phyloP scores from a whole-genome alignment of 2,797 vertebrate genomes.

The Pseudomugil gertrudae region DNA sequence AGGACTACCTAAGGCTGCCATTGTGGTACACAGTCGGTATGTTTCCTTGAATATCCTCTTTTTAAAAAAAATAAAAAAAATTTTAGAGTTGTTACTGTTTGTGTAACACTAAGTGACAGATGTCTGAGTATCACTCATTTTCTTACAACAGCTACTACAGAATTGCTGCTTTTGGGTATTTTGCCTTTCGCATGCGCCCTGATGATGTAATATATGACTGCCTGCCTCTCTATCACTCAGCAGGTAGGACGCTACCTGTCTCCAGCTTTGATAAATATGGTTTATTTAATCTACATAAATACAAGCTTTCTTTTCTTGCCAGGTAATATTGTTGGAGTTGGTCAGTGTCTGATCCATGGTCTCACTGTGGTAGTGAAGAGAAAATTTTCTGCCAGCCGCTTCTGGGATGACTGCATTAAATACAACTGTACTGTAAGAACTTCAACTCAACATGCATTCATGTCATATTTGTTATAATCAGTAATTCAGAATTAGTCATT shows the following conservation, averaged over 20 bases:
- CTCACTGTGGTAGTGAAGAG: slow-evolving; percentile 93
- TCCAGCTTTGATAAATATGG: slow-evolving; percentile 19
- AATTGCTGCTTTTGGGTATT: slow-evolving; percentile 90
- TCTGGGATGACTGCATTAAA: slow-evolving; percentile 94
- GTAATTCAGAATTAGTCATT: slow-evolving; percentile 14
- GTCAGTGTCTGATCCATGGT: slow-evolving; percentile 91
- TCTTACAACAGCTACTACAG: slow-evolving; percentile 87
- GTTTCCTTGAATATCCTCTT: slow-evolving; percentile 28
- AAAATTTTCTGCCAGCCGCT: slow-evolving; percentile 94
- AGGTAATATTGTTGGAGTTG: slow-evolving; percentile 95
- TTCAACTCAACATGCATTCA: slow-evolving; percentile 4
- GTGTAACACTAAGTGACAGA: neutral
- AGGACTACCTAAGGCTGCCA: slow-evolving; percentile 91
- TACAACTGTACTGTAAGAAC: slow-evolving; percentile 91
- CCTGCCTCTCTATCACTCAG: slow-evolving; percentile 92
- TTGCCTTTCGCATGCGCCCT: slow-evolving; percentile 84
- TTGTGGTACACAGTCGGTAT: slow-evolving; percentile 91
- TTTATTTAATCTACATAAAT: slow-evolving; percentile 16
- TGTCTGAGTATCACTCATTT: slow-evolving; percentile 27
- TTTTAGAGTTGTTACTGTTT: slow-evolving; percentile 2
- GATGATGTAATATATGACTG: slow-evolving; percentile 90
- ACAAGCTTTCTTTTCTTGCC: slow-evolving; percentile 15
- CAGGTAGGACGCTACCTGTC: slow-evolving; percentile 75
- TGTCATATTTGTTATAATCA: slow-evolving; percentile 21
- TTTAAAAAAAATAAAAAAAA: neutral